Base-by-base conservation (phyloP, 2,888 invertebrate species). In the Drosophila subquinaria region DNA sequence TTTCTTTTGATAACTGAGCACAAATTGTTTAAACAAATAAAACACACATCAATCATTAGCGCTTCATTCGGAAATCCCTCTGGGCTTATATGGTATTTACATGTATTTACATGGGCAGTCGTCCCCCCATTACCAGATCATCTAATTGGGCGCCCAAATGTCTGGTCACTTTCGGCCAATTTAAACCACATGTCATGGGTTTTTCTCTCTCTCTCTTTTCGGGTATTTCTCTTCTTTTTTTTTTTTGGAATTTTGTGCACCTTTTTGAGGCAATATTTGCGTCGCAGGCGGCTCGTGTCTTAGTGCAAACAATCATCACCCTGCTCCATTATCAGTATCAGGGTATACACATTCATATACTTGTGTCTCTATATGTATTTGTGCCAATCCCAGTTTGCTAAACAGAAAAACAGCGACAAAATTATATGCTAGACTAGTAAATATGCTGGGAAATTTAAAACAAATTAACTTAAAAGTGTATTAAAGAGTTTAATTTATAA, bases 31-130 rank as follows among this genome's bases (percentile, higher is more conserved):
- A 65, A 69, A 62, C 80, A 88, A 82, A 83, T 55, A 5, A 17
- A 47, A 59, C 59, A 27, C 33, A 81, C 83, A 83, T 84, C 83
- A 88, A 84, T 84, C 83, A 84, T 73, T 70, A 78, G 63, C 70
- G 47, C 51, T 48, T 55, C 68, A 67, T 40, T 63, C 42, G 27
- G 30, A 38, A 48, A 55, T 42, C 42, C 33, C 68, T 3, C 10
- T 17, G 17, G 36, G 45, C 69, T 83, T 79, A 70, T 67, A 43
- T 68, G 68, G 63, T 42, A 59, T 78, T 68, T 69, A 15, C 33
- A 40, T 17, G 30, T 9, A 42, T 79, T 74, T 79, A 79, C 79
- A 74, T 64, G 53, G 11, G 55, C 9, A 15, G n/a, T 23, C 8
- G n/a, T 23, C 8, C n/a, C 43, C 57, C 61, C 63, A 77, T 77